Conservation (phyloP, 2,113 vertebrate genomes). For the Carollia perspicillata region DNA sequence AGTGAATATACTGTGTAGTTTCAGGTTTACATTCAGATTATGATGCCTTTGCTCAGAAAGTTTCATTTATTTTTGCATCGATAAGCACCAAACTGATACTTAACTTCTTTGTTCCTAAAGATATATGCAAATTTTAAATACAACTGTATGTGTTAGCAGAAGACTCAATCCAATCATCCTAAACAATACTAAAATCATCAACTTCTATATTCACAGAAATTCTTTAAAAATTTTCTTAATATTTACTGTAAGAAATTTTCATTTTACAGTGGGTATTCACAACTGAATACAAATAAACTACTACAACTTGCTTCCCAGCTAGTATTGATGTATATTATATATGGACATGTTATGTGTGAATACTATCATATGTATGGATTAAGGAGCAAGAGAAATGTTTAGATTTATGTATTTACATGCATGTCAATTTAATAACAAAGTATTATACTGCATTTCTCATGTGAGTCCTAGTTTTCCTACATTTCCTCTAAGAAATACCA, state of each 20-base stretch:
- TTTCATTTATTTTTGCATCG: neutral
- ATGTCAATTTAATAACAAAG: neutral
- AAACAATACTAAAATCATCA: neutral
- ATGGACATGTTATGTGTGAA: neutral
- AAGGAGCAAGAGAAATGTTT: neutral
- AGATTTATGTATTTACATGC: neutral
- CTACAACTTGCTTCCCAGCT: neutral
- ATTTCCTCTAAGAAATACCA: slow-evolving; percentile 56
- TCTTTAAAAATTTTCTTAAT: neutral
- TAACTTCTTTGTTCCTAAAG: neutral
- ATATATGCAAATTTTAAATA: neutral
- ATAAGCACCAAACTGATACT: neutral
- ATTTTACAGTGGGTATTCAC: neutral
- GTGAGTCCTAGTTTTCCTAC: neutral
- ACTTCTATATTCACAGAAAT: neutral
- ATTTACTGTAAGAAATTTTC: neutral
- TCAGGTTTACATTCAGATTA: neutral
- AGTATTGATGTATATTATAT: neutral
- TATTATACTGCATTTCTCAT: neutral
- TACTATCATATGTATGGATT: neutral
- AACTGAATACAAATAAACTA: neutral
- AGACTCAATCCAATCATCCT: neutral
- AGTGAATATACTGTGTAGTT: neutral
- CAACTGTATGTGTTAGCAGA: neutral
- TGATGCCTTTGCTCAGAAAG: neutral